phyloP scores from a whole-genome alignment of 1,140 invertebrate genomes.

The Mya arenaria region DNA sequence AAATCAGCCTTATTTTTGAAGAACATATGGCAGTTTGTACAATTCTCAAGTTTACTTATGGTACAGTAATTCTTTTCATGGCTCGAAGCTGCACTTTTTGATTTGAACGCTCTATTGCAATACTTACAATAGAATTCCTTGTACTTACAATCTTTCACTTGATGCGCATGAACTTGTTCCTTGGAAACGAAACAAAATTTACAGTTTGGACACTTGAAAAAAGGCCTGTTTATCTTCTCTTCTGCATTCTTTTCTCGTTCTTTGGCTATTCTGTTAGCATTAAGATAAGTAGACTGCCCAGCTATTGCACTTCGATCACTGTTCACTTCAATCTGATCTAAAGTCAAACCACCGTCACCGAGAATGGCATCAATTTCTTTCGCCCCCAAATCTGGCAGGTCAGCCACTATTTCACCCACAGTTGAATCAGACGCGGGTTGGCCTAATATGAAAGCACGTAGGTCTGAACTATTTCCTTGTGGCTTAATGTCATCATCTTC shows the following conservation, averaged over 20 bases:
- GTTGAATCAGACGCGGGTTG: neutral
- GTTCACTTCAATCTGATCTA: neutral
- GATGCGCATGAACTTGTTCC: neutral
- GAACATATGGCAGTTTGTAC: conserved; percentile 15
- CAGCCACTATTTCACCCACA: neutral
- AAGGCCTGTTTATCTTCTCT: neutral
- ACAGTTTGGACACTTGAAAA: neutral
- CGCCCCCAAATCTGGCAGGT: conserved; percentile 34
- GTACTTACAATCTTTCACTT: neutral
- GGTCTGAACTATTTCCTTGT: neutral
- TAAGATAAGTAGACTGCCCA: conserved; percentile 27
- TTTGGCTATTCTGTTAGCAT: conserved; percentile 42
- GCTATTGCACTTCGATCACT: neutral
- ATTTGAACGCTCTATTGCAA: neutral
- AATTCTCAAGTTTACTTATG: neutral
- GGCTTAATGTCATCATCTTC: neutral
- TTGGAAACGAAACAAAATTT: neutral
- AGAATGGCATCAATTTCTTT: conserved; percentile 40
- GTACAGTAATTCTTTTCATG: conserved; percentile 40
- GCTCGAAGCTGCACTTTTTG: neutral
- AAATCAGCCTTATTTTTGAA: conserved; percentile 24
- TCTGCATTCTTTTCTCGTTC: conserved; percentile 33
- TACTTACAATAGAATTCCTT: neutral
- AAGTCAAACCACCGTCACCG: no score
- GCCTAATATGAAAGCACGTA: neutral